Conservation (phyloP, 2,888 invertebrate species). For the Diloba caeruleocephala region DNA sequence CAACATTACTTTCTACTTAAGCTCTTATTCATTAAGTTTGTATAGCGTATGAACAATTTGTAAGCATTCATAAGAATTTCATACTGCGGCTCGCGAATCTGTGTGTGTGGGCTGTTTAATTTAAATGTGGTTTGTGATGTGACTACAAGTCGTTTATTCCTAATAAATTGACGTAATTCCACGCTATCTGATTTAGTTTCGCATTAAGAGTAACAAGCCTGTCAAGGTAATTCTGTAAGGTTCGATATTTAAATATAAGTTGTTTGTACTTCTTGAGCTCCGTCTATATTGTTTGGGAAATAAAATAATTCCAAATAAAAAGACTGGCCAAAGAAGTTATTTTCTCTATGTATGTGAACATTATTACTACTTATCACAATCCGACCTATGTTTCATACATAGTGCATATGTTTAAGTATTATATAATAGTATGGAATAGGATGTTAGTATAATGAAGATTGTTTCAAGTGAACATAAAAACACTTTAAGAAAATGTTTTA, state of each 20-base stretch:
- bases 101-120: too few relatives aligned
- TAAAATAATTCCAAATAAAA: background rate
- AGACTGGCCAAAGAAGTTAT: background rate
- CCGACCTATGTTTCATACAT: slow-evolving; percentile 6
- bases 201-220: slow-evolving; percentile 6
- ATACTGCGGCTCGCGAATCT: too few relatives aligned
- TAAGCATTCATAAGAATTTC: too few relatives aligned
- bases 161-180: background rate
- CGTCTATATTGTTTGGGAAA: slow-evolving; percentile 2
- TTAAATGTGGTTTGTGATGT: slow-evolving; percentile 25
- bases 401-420: background rate
- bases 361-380: slow-evolving; percentile 34
- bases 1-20: too few relatives aligned
- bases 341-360: background rate
- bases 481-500: background rate
- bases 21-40: too few relatives aligned
- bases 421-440: slow-evolving; percentile 1
- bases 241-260: too few relatives aligned
- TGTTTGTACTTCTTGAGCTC: background rate
- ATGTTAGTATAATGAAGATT: slow-evolving; percentile 14
- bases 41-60: too few relatives aligned
- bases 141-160: background rate
- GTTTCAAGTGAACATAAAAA: slow-evolving; percentile 16
- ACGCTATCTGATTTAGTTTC: background rate
- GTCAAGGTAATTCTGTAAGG: slow-evolving; percentile 21